phyloP scores from a whole-genome alignment of 2,888 invertebrate species.

The Notocelia uddmanniana region DNA sequence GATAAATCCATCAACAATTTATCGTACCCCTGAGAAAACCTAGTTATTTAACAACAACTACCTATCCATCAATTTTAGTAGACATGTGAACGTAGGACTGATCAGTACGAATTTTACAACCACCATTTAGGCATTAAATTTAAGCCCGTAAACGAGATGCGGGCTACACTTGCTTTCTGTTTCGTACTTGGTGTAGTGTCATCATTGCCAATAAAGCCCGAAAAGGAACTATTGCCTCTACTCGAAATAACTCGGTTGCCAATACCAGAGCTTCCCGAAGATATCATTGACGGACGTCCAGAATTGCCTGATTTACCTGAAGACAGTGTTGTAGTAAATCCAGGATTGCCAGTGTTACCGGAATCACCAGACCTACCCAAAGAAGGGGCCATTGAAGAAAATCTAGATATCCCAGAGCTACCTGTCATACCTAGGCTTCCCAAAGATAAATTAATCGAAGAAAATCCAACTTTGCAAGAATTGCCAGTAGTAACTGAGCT shows the following conservation, averaged over 20 bases:
- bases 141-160: slow-evolving; percentile 27
- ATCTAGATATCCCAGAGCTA: neutral
- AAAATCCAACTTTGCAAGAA: too few relatives aligned
- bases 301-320: neutral
- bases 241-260: slow-evolving; percentile 1
- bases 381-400: neutral
- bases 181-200: slow-evolving; percentile 48
- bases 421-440: too few relatives aligned
- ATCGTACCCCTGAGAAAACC: slow-evolving; percentile 23
- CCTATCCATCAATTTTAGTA: slow-evolving; percentile 31
- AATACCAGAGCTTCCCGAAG: slow-evolving; percentile 22
- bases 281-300: neutral
- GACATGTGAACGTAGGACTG: slow-evolving; percentile 15
- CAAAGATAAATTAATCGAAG: too few relatives aligned
- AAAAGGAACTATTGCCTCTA: slow-evolving; percentile 4
- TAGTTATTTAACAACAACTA: slow-evolving; percentile 10
- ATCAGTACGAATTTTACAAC: slow-evolving; percentile 11
- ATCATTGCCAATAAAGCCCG: slow-evolving; percentile 55
- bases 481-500: too few relatives aligned
- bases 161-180: slow-evolving; percentile 48
- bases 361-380: neutral
- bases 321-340: neutral
- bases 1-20: slow-evolving; percentile 28
- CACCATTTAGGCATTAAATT: neutral
- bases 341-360: neutral